These are phyloP conservation scores for Bembecia ichneumoniformis DNA, from an alignment of 2,888 invertebrate genomes.

Conservation along the genomic window DNA sequence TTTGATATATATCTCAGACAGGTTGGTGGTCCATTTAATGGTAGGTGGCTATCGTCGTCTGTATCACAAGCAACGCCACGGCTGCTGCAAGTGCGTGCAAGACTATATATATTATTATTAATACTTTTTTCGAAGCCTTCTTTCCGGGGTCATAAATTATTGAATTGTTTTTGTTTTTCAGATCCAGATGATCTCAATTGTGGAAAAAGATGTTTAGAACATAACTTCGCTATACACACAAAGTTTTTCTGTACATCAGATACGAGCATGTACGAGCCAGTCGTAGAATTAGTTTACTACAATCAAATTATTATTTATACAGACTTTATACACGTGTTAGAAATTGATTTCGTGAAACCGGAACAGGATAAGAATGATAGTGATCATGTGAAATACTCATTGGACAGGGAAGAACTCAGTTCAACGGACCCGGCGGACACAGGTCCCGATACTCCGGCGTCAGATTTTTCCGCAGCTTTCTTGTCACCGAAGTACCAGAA, in stretches of 20 bases:
- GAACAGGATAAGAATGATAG: constrained; percentile 42
- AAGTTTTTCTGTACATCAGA: constrained; percentile 92
- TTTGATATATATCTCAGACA: no score
- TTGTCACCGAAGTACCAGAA: constrained; percentile 69
- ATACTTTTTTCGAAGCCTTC: not conserved
- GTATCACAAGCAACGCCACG: no score
- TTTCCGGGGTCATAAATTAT: not conserved
- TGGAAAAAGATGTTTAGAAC: constrained; percentile 84
- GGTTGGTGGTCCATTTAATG: no score
- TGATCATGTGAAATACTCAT: constrained; percentile 43
- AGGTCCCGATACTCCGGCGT: constrained; percentile 48
- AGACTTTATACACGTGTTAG: constrained; percentile 87
- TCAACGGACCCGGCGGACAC: constrained; percentile 36
- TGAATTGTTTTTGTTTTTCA: constrained; percentile 6
- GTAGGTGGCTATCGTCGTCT: no score
- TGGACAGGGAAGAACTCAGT: constrained; percentile 49
- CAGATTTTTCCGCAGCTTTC: constrained; percentile 52
- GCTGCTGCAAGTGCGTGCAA: no score
- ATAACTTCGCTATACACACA: constrained; percentile 93
- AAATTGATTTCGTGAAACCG: constrained; percentile 69
- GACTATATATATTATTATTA: not conserved
- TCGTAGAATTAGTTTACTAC: constrained; percentile 77
- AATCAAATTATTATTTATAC: constrained; percentile 87
- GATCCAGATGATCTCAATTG: constrained; percentile 67
- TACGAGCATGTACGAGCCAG: constrained; percentile 82